Conservation (phyloP, 1,140 invertebrate species). For the Trichomalopsis sarcophagae region DNA sequence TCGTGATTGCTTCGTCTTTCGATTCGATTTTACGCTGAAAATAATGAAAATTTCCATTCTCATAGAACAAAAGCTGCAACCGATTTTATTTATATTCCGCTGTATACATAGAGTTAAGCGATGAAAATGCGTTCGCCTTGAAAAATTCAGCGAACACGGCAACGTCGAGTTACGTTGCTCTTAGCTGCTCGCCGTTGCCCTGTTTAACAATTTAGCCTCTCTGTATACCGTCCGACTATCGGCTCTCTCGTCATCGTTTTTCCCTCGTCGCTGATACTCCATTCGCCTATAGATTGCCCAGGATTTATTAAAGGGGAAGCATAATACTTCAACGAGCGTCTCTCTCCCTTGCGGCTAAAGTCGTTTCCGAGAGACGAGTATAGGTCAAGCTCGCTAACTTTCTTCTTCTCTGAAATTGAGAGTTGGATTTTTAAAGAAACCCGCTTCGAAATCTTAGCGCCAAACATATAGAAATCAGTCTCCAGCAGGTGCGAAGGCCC, state of each 20-base stretch:
- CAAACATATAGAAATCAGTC: background rate
- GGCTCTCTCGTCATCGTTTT: background rate
- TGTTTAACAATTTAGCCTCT: background rate
- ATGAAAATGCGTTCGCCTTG: conserved; percentile 15
- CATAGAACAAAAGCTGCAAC: background rate
- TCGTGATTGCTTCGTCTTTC: too few species aligned
- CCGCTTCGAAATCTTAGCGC: background rate
- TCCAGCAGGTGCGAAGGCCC: background rate
- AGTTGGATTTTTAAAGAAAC: too few species aligned
- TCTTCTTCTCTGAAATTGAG: too few species aligned
- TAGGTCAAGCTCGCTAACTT: too few species aligned
- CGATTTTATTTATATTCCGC: background rate
- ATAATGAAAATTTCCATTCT: too few species aligned
- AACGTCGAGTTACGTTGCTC: background rate
- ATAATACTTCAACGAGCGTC: background rate
- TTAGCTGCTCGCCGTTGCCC: background rate
- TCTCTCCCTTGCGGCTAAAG: background rate
- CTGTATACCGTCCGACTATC: background rate
- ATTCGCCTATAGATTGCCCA: background rate
- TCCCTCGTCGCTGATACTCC: background rate
- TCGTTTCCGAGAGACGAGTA: too few species aligned
- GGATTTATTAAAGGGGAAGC: background rate
- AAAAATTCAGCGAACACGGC: conserved; percentile 18
- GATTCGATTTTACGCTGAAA: too few species aligned
- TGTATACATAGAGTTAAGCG: background rate